Conservation (phyloP, 2,113 vertebrate species). For the Actinemys pallida region DNA sequence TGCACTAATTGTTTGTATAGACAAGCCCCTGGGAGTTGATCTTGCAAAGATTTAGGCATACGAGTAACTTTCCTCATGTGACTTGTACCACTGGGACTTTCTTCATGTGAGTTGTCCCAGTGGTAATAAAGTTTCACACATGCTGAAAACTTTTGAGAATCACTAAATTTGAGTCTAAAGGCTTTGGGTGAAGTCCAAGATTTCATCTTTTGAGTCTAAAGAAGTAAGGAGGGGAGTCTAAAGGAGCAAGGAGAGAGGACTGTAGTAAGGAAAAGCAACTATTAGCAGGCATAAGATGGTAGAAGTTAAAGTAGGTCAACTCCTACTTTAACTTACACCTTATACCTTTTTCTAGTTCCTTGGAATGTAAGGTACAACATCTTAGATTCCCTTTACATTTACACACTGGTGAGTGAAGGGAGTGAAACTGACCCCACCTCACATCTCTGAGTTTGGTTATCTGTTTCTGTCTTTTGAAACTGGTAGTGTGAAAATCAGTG, state of each 20-base stretch:
- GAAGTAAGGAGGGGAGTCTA: not conserved
- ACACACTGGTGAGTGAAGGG: not conserved
- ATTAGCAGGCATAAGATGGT: not conserved
- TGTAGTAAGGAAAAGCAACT: not conserved
- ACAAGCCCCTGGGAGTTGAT: not conserved
- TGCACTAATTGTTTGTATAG: too few species aligned
- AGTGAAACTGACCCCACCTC: not conserved
- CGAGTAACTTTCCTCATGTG: not conserved
- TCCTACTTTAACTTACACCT: not conserved
- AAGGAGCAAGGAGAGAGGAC: not conserved
- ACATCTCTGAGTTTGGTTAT: not conserved
- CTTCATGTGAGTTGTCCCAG: not conserved
- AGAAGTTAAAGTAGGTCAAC: not conserved
- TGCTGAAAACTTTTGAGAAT: not conserved
- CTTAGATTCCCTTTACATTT: not conserved
- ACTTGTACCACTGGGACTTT: not conserved
- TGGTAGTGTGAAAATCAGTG: too few species aligned
- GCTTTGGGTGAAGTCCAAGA: not conserved
- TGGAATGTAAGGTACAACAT: not conserved
- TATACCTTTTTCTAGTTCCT: not conserved
- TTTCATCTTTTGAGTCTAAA: not conserved
- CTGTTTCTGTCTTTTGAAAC: not conserved
- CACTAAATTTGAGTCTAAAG: not conserved
- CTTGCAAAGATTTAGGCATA: not conserved
- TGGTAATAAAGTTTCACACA: not conserved